Base-by-base conservation (phyloP, 2,888 invertebrate genomes). In the Apocheima hispidaria region DNA sequence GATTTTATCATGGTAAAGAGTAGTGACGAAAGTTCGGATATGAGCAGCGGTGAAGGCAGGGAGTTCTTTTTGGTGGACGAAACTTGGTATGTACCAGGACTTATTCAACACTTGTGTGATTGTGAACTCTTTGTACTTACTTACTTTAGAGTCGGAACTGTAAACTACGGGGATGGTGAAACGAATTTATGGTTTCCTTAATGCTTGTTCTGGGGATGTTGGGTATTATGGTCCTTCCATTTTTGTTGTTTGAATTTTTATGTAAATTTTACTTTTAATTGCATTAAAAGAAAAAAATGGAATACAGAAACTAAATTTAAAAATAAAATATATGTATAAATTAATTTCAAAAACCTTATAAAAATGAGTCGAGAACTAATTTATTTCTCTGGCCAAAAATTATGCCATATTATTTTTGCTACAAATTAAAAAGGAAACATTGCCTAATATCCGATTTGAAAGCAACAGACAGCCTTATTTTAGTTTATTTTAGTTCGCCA, bases 61-160 rank as follows among this genome's bases (percentile, higher is more conserved):
- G 87, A 90, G 68, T 89, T 84, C 81, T 88, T 86, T 84, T 83
- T 90, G 72, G 79, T 80, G 64, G 79, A 83, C 69, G 67, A 71
- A 28, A 40, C 38, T 65, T 90, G 92, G 92, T 92, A 92, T 88
- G 92, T 92, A 92, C 82, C 69, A 61, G 72, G 81, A 69, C 66
- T 69, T 67, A 65, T 66, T 72, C n/a, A 74, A 74, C 72, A 66
- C 61, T 49, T 70, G 51, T 71, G 57, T 65, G 50, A 54, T 59
- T 66, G 63, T 65, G 60, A 46, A 18, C 54, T 57, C 60, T 64
- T 23, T 63, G 38, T 40, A 10, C 18, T 26, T 66, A 54, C 57
- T 53, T 60, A 49, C 59, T 51, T n/a, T 49, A 40, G 40, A 48
- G 30, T 52, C 4, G 21, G 21, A 41, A 23, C 54, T n/a, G 41